Evolutionary conservation across 1,140 invertebrate species (phyloP).

Genomic region (Ruditapes philippinarum): DNA sequence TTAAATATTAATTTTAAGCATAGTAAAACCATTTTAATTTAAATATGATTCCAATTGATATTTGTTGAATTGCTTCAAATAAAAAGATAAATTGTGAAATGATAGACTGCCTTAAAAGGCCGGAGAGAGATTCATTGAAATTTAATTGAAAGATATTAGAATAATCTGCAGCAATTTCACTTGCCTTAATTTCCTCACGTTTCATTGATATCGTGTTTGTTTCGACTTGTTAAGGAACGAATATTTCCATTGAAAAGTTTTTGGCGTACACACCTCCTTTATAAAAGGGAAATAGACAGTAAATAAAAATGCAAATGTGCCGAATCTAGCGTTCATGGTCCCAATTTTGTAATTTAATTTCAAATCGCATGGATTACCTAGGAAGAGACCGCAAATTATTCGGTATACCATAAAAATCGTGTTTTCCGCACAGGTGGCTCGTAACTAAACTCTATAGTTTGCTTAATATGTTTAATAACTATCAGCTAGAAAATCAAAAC

Average conservation of each 20-base stretch:
- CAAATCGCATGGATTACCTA: neutral
- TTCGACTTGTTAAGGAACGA: constrained; percentile 15
- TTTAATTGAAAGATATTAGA: constrained; percentile 35
- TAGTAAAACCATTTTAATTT: constrained; percentile 24
- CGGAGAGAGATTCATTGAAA: neutral
- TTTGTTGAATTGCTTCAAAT: constrained; percentile 9
- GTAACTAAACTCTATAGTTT: neutral
- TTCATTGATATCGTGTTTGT: neutral
- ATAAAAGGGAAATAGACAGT: constrained; percentile 27
- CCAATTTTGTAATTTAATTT: constrained; percentile 18
- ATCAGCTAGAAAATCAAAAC: neutral
- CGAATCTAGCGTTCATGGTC: constrained; percentile 28
- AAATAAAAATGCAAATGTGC: constrained; percentile 23
- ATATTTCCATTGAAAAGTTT: constrained; percentile 9
- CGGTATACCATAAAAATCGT: neutral
- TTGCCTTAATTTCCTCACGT: constrained; percentile 10
- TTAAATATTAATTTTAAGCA: constrained; percentile 12
- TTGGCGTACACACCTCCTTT: constrained; percentile 18
- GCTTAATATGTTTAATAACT: constrained; percentile 2
- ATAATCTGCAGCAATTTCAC: constrained; percentile 15
- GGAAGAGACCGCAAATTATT: constrained; percentile 21
- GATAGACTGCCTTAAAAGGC: constrained; percentile 14
- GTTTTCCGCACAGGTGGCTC: constrained; percentile 28
- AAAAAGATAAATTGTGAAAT: neutral
- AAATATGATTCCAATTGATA: constrained; percentile 23